These are phyloP conservation scores for Mungos mungo DNA, from an alignment of 2,113 vertebrate genomes.

Conservation along the genomic window DNA sequence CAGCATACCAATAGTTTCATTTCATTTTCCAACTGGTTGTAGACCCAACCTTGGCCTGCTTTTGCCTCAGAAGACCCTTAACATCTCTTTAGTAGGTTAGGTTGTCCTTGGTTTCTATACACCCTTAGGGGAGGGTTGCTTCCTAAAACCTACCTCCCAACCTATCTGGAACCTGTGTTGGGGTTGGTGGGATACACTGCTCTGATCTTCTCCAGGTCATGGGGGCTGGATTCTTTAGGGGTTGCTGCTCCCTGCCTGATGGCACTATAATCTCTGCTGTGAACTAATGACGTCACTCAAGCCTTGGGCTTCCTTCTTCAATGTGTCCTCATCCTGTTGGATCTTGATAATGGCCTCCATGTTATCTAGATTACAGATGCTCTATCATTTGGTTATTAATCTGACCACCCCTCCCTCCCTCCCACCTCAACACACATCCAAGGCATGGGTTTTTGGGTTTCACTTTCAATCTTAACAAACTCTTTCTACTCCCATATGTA, in stretches of 20 bases:
- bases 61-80: background rate
- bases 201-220: background rate
- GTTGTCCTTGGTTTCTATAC: background rate
- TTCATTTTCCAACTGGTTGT: background rate
- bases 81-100: background rate
- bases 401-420: background rate
- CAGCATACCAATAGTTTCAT: background rate
- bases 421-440: background rate
- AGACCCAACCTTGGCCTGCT: background rate
- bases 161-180: rapidly evolving
- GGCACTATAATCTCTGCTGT: background rate
- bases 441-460: background rate
- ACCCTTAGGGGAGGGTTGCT: background rate
- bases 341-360: background rate
- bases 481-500: background rate
- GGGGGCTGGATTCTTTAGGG: background rate
- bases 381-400: background rate
- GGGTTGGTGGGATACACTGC: rapidly evolving
- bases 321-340: background rate
- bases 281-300: background rate
- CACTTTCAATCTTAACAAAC: background rate
- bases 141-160: background rate
- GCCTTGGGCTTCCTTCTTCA: background rate
- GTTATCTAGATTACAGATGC: background rate
- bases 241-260: no score